phyloP scores from a whole-genome alignment of 2,113 vertebrate genomes.

The Percina caprodes region DNA sequence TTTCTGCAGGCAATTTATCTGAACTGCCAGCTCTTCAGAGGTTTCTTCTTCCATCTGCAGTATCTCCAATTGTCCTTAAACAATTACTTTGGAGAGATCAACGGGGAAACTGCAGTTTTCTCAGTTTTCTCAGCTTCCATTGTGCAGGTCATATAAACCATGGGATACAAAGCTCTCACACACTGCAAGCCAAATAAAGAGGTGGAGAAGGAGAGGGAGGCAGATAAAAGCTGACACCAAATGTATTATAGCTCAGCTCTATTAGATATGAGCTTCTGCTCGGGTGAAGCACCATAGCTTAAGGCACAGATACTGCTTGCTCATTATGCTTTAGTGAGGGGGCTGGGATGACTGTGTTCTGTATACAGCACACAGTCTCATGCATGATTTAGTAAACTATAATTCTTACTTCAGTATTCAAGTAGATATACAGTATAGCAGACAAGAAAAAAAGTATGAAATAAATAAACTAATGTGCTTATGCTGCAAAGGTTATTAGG shows the following conservation, averaged over 20 bases:
- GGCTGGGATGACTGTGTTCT: conserved; percentile 40
- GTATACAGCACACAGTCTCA: conserved; percentile 59
- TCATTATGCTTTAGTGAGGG: conserved; percentile 63
- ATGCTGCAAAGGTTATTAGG: conserved; percentile 35
- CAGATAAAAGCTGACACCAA: conserved; percentile 79
- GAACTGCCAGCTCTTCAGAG: conserved; percentile 53
- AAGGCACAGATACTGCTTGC: conserved; percentile 69
- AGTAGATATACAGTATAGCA: conserved; percentile 35
- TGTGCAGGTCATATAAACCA: conserved; percentile 62
- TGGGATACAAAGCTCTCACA: conserved; percentile 64
- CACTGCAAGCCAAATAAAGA: conserved; percentile 75
- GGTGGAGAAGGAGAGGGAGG: conserved; percentile 60
- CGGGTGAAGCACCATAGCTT: conserved; percentile 66
- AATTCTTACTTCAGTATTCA: conserved; percentile 58
- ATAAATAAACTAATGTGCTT: conserved; percentile 43
- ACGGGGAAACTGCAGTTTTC: conserved; percentile 64
- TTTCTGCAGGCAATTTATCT: conserved; percentile 64
- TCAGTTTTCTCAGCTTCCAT: conserved; percentile 44
- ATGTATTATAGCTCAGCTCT: conserved; percentile 78
- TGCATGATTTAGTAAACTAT: conserved; percentile 71
- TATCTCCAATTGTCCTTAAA: conserved; percentile 69
- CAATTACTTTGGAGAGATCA: conserved; percentile 67
- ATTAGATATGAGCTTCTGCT: conserved; percentile 75
- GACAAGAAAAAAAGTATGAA: conserved; percentile 29
- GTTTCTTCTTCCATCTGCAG: conserved; percentile 38